phyloP scores from a whole-genome alignment of 2,888 invertebrate species.

The Sipha maydis region DNA sequence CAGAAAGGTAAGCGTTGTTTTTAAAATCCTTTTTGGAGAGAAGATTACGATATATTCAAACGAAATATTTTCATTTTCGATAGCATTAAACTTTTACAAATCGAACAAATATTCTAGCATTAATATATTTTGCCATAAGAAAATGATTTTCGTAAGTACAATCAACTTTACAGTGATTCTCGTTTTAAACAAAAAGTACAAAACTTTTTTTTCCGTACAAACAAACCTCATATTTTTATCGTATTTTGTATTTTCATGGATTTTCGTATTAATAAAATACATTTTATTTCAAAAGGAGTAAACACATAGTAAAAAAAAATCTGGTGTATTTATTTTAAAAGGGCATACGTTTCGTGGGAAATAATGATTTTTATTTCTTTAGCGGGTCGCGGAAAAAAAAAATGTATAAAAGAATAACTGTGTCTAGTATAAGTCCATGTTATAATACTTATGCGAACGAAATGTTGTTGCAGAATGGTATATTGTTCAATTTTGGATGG shows the following conservation, averaged over 20 bases:
- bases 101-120: not conserved
- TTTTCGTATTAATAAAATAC: not conserved
- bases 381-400: not conserved
- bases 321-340: not conserved
- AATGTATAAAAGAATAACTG: not conserved
- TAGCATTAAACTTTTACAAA: not conserved
- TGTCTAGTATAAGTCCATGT: not conserved
- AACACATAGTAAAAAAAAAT: not conserved
- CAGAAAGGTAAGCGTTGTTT: constrained; percentile 21
- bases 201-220: not conserved
- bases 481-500: constrained; percentile 52
- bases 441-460: constrained; percentile 2
- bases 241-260: not conserved
- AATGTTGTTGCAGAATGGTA: not conserved
- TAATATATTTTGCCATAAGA: not conserved
- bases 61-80: not conserved
- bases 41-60: not conserved
- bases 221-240: not conserved
- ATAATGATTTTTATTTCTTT: constrained; percentile 33
- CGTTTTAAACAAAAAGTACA: no score
- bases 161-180: no score
- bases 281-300: not conserved
- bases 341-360: constrained; percentile 40
- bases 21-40: not conserved
- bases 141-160: not conserved